Evolutionary conservation across 1,140 invertebrate genomes (phyloP), one percentile per base, ranked within the genome.

Genomic region (Helicoverpa zea): DNA sequence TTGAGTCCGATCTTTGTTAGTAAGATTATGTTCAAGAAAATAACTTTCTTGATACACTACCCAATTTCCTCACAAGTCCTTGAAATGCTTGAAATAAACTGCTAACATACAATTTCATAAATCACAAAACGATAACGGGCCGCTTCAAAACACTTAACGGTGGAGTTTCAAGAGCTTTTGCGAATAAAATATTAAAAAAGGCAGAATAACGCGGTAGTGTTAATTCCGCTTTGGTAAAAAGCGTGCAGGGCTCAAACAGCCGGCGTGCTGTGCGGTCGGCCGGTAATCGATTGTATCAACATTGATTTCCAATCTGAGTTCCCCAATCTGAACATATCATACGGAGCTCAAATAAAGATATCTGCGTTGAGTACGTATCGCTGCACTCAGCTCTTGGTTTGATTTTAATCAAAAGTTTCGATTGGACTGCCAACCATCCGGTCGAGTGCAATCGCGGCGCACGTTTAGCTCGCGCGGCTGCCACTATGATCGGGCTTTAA

Each of bases 371-470:
- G 82, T 83, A 80, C 82, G 86, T 90, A 89, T 90, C 91, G 85
- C 84, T 83, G 88, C 83, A 84, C 86, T 81, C 83, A 81, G 88
- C 85, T 90, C 84, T 83, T 81, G 89, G 88, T 91, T 94, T 94
- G 93, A 93, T 94, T 94, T 94, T 94, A 94, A 94, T 94, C 93
- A 94, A 94, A 94, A 94, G 91, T 94, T 94, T 91, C 91, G 88
- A 94, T 94, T 94, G 92, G 84, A 89, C 87, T 90, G 89, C 89
- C 88, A 90, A 88, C 90, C 86, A 85, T 86, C 87, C 86, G 87
- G 85, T 85, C 84, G 89, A 90, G 89, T 89, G 89, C 90, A 90
- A 87, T 89, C 84, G 85, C 84, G 86, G 86, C 84, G 86, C 86
- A 82, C 87, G 85, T 86, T 86, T 85, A 56, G 74, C 86, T 88